These are phyloP conservation scores for Pseudeuparius sepicola DNA, from an alignment of 2,888 invertebrate genomes.

Conservation along the genomic window DNA sequence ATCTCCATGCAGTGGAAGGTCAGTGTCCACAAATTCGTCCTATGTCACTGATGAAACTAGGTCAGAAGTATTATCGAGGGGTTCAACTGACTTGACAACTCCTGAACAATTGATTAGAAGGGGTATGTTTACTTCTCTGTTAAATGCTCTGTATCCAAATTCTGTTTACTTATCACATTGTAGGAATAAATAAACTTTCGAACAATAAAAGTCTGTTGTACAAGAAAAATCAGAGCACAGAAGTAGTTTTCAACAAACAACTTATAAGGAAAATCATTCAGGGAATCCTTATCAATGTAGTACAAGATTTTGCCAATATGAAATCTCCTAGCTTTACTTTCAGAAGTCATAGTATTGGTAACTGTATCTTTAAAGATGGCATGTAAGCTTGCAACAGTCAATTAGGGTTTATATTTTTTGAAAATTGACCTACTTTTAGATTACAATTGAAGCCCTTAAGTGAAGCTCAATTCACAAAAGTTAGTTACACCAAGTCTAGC, in stretches of 20 bases:
- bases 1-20: neutral
- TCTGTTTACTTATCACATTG: too few species aligned
- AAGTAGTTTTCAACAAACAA: conserved; percentile 25
- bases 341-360: conserved; percentile 37
- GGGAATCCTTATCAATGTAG: conserved; percentile 36
- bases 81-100: neutral
- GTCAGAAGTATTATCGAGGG: conserved; percentile 1
- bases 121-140: too few species aligned
- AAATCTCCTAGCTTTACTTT: conserved; percentile 20
- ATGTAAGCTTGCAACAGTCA: too few species aligned
- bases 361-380: conserved; percentile 43
- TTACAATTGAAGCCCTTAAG: conserved; percentile 24
- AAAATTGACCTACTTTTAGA: conserved; percentile 25
- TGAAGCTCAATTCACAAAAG: conserved; percentile 30
- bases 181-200: too few species aligned
- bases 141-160: too few species aligned
- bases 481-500: conserved; percentile 30
- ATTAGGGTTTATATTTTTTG: too few species aligned
- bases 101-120: neutral
- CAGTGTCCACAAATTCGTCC: conserved; percentile 1
- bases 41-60: conserved; percentile 1
- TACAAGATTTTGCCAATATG: conserved; percentile 38
- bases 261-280: conserved; percentile 40
- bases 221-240: conserved; percentile 10
- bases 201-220: too few species aligned